Evolutionary conservation across 2,797 vertebrate species (phyloP), one percentile per base, ranked within the genome.

Genomic region (Labroides dimidiatus): DNA sequence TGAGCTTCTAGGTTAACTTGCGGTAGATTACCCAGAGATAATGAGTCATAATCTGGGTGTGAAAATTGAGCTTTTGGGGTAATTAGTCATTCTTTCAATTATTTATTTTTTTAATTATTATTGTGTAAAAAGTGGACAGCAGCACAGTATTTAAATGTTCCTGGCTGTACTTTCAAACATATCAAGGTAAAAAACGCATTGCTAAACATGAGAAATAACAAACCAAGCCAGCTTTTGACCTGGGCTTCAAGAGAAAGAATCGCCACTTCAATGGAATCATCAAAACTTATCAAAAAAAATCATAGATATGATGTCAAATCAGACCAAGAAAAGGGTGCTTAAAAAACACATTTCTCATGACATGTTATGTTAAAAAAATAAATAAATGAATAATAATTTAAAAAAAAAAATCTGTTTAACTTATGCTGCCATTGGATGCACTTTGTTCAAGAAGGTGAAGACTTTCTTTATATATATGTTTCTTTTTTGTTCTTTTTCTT

Each of bases 401-500:
- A n/a, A 72, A 61, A n/a, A 19, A 0, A 69, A 72, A 81, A 69
- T 39, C 51, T 44, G 39, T 69, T 72, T 52, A 45, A 64, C 66
- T 54, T 0, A 13, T 81, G 68, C 69, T 57, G 41, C 48, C 12
- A 12, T 74, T 72, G 59, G 45, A 72, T 37, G 48, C 55, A 53
- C 63, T 79, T 51, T 36, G 56, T 77, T 80, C 72, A 80, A 85
- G 78, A 81, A 71, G 77, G 64, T 80, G 72, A 86, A 81, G 80
- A 75, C 71, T 72, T 62, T 77, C 30, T 33, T 9, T 33, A 33
- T 33, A 64, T 76, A 79, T 86, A 65, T 87, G 39, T 82, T 63
- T 83, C 75, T 75, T 80, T 75, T 61, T 45, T 42, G 67, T 82
- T 86, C 59, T 75, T 90, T 83, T 86, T 84, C 77, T 76, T 23